A percentile compares a stretch with the other conserved stretches of the same genome.
These are phyloP conservation scores for Fissipunctia ypsillon DNA, from an alignment of 2,888 invertebrate genomes.

Conservation along the genomic window DNA sequence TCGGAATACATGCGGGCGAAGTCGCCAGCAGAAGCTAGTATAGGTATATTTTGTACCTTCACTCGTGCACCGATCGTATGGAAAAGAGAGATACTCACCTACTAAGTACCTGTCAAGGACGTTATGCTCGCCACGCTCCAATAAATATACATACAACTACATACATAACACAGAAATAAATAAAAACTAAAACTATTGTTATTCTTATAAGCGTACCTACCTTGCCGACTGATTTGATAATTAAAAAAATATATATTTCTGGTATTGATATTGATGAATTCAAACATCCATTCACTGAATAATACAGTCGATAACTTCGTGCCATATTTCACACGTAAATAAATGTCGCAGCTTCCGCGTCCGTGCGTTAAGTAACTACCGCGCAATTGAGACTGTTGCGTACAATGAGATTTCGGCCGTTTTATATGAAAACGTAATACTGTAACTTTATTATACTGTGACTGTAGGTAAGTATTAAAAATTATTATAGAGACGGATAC, in stretches of 20 bases:
- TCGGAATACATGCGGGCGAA: too few relatives aligned
- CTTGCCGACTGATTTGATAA: background rate
- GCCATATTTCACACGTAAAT: background rate
- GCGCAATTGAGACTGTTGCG: background rate
- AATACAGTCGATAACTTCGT: background rate
- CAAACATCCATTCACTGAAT: background rate
- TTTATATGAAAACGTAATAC: too few relatives aligned
- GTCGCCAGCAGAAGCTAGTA: too few relatives aligned
- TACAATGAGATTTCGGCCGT: too few relatives aligned
- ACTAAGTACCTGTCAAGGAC: background rate
- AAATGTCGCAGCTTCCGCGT: background rate
- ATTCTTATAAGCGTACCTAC: background rate
- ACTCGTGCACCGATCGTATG: too few relatives aligned
- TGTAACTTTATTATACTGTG: too few relatives aligned
- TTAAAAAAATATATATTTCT: background rate
- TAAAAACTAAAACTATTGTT: background rate
- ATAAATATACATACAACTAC: background rate
- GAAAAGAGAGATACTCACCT: background rate
- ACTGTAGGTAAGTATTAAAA: background rate
- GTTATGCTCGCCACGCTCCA: background rate
- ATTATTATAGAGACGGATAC: background rate
- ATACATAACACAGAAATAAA: background rate
- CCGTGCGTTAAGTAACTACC: background rate
- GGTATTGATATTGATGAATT: background rate
- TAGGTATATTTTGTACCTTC: too few relatives aligned